Base-by-base conservation (phyloP, 1,140 invertebrate genomes). In the Sinonovacula constricta region DNA sequence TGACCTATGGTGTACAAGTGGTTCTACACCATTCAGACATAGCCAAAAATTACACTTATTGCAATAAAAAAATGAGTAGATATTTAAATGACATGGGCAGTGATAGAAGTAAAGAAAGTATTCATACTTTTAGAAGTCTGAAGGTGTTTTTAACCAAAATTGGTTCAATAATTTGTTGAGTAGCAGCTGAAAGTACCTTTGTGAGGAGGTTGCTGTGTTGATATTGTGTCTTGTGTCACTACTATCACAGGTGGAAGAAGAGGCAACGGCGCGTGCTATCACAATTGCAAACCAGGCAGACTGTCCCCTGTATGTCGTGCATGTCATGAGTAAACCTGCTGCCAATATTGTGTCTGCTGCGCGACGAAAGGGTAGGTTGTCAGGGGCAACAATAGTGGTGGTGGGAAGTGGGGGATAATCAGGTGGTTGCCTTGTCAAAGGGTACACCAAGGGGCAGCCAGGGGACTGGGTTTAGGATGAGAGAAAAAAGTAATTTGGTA, bases 251-350 rank as follows among this genome's bases (percentile, higher is more conserved):
- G 95, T 99, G 0, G 98, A 99, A 91, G 97, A 96, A 2, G 98
- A 99, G 92, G 98, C 98, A 31, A 97, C 97, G 1, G 95, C 97
- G 88, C 93, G 98, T 87, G 98, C 98, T 18, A 98, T 97, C 88
- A 94, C 96, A 67, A 94, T 99, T 83, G 97, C 98, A 57, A 95
- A 96, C 90, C 96, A 96, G 94, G 94, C 95, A 77, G 94, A 95
- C 86, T 95, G 95, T 88, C 97, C 98, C 5, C 93, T 99, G 68
- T 99, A 99, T 93, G 94, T 99, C 87, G 97, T 98, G 83, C 97
- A 99, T 93, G 96, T 99, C 84, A 99, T 98, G 97, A 97, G 96
- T 85, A 96, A 95, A 92, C 94, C 94, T 84, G 96, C 97, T n/a
- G 96, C 94, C 53, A 93, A 95, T 85, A 94, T 94, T 57, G 91